Percentiles rank a stretch among this genome's conserved stretches.
Conservation (phyloP, 2,888 invertebrate genomes). For the Schizaphis graminum region DNA sequence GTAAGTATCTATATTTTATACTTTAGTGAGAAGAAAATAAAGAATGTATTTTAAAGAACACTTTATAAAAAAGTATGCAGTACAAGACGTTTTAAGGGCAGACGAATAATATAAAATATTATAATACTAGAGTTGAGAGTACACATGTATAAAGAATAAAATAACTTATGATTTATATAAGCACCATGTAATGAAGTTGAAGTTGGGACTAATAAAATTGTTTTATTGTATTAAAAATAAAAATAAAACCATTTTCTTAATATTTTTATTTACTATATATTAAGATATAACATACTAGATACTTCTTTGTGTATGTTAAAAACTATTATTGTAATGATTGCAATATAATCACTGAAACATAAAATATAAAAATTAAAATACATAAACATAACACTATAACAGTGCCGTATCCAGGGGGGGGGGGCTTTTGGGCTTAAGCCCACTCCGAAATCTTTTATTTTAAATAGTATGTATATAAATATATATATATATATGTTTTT, state of each 20-base stretch:
- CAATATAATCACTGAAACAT: neutral
- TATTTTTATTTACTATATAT: conserved; percentile 20
- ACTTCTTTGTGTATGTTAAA: neutral
- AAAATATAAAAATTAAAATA: conserved; percentile 10
- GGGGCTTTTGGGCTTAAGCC: too few relatives aligned
- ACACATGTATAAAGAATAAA: neutral
- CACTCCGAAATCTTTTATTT: too few relatives aligned
- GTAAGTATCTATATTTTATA: neutral
- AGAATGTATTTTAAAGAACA: neutral
- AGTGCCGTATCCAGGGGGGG: too few relatives aligned
- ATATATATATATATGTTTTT: too few relatives aligned
- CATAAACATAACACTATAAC: too few relatives aligned
- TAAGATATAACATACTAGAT: neutral
- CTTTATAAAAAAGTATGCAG: neutral
- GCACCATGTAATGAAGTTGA: conserved; percentile 7
- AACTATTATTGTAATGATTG: neutral
- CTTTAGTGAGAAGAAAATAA: neutral
- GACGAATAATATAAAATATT: conserved; percentile 14
- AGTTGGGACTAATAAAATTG: neutral
- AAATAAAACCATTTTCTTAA: neutral
- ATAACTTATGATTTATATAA: conserved; percentile 37
- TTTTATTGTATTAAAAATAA: neutral
- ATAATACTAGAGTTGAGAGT: neutral
- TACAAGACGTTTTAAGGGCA: neutral
- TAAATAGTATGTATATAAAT: too few relatives aligned